Evolutionary conservation across 2,797 vertebrate species (phyloP).

Genomic region (Benthosema pterotum): DNA sequence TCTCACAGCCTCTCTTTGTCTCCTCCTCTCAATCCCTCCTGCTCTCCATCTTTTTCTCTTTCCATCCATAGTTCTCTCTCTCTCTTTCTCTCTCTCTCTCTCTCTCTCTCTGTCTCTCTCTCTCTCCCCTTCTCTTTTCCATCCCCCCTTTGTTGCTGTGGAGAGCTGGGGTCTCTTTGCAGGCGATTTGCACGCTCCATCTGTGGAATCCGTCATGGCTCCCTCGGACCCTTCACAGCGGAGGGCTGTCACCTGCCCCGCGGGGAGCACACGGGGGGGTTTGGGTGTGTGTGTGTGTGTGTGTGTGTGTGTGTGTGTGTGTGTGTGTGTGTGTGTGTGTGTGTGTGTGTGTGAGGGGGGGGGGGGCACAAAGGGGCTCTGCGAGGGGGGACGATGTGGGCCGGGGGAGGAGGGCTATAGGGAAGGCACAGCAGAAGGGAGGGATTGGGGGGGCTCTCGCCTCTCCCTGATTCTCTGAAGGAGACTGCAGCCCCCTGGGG

Average conservation of each 20-base stretch:
- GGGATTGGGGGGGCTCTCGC: conserved; percentile 60
- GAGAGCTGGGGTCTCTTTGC: conserved; percentile 94
- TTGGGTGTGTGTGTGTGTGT: background rate
- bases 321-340: background rate
- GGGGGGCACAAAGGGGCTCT: conserved; percentile 78
- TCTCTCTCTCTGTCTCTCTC: conserved; percentile 38
- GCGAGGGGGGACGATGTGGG: conserved; percentile 61
- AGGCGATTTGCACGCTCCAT: conserved; percentile 98
- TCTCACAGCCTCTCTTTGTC: background rate
- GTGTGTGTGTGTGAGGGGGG: conserved; percentile 66
- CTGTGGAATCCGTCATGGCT: conserved; percentile 98
- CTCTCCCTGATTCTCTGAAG: conserved; percentile 24
- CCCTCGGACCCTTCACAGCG: conserved; percentile 87
- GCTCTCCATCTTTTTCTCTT: conserved; percentile 24
- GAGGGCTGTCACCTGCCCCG: conserved; percentile 97
- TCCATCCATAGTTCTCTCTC: background rate
- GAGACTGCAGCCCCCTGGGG: conserved; percentile 77
- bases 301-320: too few relatives aligned
- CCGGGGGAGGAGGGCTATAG: conserved; percentile 70
- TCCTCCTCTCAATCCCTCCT: too few relatives aligned
- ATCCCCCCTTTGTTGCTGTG: conserved; percentile 90
- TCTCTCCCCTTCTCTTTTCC: conserved; percentile 60
- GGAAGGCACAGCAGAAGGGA: conserved; percentile 69
- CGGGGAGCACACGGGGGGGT: conserved; percentile 76
- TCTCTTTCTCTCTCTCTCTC: conserved; percentile 4